phyloP scores from a whole-genome alignment of 2,797 vertebrate genomes.

The Darevskia mixta region DNA sequence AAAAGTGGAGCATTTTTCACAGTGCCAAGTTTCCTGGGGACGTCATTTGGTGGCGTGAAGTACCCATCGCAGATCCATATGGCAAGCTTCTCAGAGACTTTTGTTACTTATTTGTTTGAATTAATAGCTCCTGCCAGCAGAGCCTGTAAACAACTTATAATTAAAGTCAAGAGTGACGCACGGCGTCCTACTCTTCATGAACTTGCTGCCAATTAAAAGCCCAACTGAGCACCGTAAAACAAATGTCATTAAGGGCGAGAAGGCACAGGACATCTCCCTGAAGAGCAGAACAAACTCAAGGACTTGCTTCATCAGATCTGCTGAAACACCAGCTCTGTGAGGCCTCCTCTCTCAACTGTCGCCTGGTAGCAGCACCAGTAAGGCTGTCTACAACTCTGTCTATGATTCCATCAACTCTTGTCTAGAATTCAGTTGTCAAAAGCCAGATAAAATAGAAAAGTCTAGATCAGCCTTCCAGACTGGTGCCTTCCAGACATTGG shows the following conservation, averaged over 20 bases:
- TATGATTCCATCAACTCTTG: not conserved
- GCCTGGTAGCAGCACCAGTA: not conserved
- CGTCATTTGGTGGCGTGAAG: not conserved
- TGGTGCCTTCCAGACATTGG: too few relatives aligned
- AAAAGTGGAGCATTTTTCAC: not conserved
- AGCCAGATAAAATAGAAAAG: too few relatives aligned
- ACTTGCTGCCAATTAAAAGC: not conserved
- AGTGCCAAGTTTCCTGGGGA: not conserved
- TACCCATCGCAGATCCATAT: not conserved
- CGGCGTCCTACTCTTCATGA: not conserved
- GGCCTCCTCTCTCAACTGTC: not conserved
- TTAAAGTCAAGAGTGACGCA: not conserved
- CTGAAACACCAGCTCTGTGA: not conserved
- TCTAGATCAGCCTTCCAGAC: too few relatives aligned
- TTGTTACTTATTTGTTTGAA: not conserved
- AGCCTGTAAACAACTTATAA: not conserved
- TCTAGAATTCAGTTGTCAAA: too few relatives aligned
- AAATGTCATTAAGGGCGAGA: not conserved
- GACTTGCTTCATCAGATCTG: too few relatives aligned
- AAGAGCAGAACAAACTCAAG: not conserved
- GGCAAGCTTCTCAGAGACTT: not conserved
- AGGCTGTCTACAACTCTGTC: not conserved
- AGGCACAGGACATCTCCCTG: not conserved
- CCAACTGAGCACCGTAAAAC: not conserved
- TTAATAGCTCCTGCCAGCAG: too few relatives aligned